Evolutionary conservation across 1,140 invertebrate species (phyloP), one percentile per base, ranked within the genome.

Genomic region (Drosophila pseudoobscura): DNA sequence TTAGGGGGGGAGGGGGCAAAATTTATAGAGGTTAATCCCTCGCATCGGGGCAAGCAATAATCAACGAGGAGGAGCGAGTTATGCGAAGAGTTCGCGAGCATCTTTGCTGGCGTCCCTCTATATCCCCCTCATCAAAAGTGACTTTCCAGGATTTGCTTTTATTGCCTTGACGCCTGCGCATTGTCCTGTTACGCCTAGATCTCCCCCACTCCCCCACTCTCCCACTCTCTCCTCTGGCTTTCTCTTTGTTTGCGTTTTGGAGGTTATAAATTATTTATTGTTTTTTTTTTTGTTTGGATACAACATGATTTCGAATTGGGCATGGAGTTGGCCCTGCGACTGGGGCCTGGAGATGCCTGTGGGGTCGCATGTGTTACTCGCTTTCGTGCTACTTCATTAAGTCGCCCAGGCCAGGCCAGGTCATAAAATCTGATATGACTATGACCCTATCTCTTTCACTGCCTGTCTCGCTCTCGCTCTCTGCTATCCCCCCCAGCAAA

Each of bases 191-290:
- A 24, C 24, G 24, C 24, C 35, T 39, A 39, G 35, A 39, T 39
- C 26, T 35, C 17, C 6, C 29, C 5, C 24, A 46, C 39, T 56
- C 39, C 3, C 9, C 11, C 8, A 35, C 61, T 68, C 68, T 78
- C 9, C 11, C 8, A 35, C 61, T 68, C 68, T 78, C 52, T 15
- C 17, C 35, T 49, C 39, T 22, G 11, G 31, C 3, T 15, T 52
- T 55, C 47, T 26, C 6, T 8, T 35, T 44, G 46, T 72, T 74
- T 64, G 61, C 65, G 50, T 69, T 78, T 59, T 59, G 39, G 60
- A 49, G 64, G 77, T 75, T 87, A 85, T 85, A 85, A 85, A 85
- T 85, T 87, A 85, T 87, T 85, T 87, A 85, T 87, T 75, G 74
- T 64, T 61, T 61, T 51, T 65, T 0, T 24, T 24, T 24, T 4